Conservation (phyloP, 2,888 invertebrate species). For the Formica aserva region DNA sequence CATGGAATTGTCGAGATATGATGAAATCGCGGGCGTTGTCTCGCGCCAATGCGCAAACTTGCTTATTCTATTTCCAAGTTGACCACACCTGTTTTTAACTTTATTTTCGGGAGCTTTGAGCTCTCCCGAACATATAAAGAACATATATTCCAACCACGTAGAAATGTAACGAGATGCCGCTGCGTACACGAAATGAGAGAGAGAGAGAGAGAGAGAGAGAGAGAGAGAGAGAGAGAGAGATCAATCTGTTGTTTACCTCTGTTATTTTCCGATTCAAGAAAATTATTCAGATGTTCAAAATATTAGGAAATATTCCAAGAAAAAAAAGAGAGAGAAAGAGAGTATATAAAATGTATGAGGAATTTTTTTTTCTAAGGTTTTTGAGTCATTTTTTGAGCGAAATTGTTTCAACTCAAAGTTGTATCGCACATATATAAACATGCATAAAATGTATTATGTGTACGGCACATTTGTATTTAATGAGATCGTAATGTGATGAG, state of each 20-base stretch:
- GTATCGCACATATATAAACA: not conserved
- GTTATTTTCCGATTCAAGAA: constrained; percentile 13
- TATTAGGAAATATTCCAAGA: not conserved
- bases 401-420: not conserved
- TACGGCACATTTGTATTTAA: not conserved
- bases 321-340: not conserved
- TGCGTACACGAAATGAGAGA: constrained; percentile 35
- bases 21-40: constrained; percentile 72
- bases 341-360: not conserved
- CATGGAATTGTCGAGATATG: constrained; percentile 54
- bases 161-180: constrained; percentile 30
- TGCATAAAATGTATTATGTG: not conserved
- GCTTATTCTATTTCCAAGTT: constrained; percentile 78
- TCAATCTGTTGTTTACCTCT: constrained; percentile 10
- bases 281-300: not conserved
- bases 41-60: constrained; percentile 72
- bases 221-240: not conserved
- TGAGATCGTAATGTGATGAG: not conserved
- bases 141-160: constrained; percentile 28
- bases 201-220: no score
- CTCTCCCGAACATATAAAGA: not conserved
- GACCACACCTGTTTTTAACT: constrained; percentile 77
- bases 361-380: not conserved
- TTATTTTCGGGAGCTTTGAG: constrained; percentile 73
- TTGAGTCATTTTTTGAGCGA: not conserved